Percentiles rank a stretch among this genome's conserved stretches.
Conservation (phyloP, 2,113 vertebrate species). For the Dissostichus mawsoni region DNA sequence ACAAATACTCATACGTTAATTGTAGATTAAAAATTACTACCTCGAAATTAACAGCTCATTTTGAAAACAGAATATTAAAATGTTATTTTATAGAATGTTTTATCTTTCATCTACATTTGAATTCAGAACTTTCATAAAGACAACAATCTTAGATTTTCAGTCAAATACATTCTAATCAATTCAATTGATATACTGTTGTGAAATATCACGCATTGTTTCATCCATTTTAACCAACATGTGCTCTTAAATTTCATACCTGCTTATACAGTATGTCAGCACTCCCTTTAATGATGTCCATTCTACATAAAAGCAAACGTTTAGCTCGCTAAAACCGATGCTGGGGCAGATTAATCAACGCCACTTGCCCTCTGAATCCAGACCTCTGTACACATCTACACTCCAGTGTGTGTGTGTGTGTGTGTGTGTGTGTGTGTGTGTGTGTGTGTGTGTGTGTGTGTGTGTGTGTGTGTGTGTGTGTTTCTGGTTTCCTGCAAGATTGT, state of each 20-base stretch:
- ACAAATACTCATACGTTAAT: background rate
- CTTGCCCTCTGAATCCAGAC: constrained; percentile 31
- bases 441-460: constrained; percentile 15
- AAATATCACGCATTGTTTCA: background rate
- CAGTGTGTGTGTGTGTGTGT: constrained; percentile 1
- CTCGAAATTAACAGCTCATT: too few relatives aligned
- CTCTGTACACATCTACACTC: constrained; percentile 18
- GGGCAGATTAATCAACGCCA: constrained; percentile 26
- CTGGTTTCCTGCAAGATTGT: constrained; percentile 8
- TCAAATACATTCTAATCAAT: background rate
- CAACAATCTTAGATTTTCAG: background rate
- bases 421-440: background rate
- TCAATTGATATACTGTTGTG: background rate
- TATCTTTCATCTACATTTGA: background rate
- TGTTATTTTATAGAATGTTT: too few relatives aligned
- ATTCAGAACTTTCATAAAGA: background rate
- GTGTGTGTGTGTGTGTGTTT: constrained; percentile 12
- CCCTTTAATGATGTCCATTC: background rate
- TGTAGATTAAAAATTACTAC: background rate
- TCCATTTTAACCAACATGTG: background rate
- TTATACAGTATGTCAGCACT: background rate
- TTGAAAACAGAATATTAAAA: too few relatives aligned
- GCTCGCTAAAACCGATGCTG: constrained; percentile 35
- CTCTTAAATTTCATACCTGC: background rate
- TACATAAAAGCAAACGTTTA: constrained; percentile 8